phyloP scores from a whole-genome alignment of 2,888 invertebrate species.

The Pseudolycoriella hygida region DNA sequence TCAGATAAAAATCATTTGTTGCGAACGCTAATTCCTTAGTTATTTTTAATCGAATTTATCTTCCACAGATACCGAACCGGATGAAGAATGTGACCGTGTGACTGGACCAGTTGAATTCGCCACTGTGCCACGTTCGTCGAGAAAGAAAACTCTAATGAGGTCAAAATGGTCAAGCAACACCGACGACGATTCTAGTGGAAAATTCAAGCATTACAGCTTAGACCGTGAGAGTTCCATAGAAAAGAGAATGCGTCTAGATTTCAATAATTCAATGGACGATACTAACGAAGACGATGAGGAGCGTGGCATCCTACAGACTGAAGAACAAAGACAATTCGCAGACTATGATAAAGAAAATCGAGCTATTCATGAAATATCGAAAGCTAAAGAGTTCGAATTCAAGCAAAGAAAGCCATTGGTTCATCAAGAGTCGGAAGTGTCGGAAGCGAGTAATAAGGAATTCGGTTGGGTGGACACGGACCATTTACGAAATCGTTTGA shows the following conservation, averaged over 20 bases:
- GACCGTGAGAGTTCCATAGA: conserved; percentile 27
- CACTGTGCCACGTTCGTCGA: conserved; percentile 41
- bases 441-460: conserved; percentile 25
- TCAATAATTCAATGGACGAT: conserved; percentile 16
- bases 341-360: conserved; percentile 37
- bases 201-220: conserved; percentile 23
- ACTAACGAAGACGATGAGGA: conserved; percentile 16
- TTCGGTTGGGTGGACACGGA: conserved; percentile 29
- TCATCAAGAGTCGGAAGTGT: conserved; percentile 28
- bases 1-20: too few species aligned
- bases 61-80: too few species aligned
- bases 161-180: conserved; percentile 32
- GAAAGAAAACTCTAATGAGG: conserved; percentile 30
- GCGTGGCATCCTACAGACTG: conserved; percentile 23
- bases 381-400: conserved; percentile 25
- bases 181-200: conserved; percentile 16
- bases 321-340: conserved; percentile 37
- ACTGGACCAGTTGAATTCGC: conserved; percentile 38
- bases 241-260: conserved; percentile 26
- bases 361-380: conserved; percentile 32
- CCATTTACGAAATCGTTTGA: conserved; percentile 23
- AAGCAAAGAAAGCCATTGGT: conserved; percentile 23
- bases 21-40: too few species aligned
- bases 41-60: too few species aligned
- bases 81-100: background rate